Percentiles rank a stretch among this genome's conserved stretches.
Evolutionary conservation across 2,888 invertebrate genomes (phyloP).

Genomic region (Cancer borealis): DNA sequence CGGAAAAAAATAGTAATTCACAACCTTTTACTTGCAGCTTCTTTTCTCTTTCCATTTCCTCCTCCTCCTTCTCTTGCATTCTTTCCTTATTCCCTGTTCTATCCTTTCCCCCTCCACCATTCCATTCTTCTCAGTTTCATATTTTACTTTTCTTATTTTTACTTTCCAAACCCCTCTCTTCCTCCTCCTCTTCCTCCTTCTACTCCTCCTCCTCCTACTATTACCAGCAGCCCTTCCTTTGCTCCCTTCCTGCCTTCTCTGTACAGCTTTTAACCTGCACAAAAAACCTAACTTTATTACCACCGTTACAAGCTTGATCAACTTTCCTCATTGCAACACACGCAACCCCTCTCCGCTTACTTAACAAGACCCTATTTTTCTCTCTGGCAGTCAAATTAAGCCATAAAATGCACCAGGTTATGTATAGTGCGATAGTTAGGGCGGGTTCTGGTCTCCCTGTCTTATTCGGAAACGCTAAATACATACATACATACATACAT

Average conservation of each 20-base stretch:
- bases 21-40: not conserved
- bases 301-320: conserved; percentile 31
- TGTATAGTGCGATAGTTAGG: not conserved
- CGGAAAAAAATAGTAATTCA: conserved; percentile 1
- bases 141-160: not conserved
- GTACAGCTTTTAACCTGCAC: conserved; percentile 5
- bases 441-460: not conserved
- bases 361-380: not conserved
- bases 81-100: not conserved
- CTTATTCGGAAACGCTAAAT: not conserved
- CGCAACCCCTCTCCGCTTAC: conserved; percentile 28
- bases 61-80: not conserved
- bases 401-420: conserved; percentile 6
- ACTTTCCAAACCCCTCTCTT: not conserved
- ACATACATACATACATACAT: not conserved
- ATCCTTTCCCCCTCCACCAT: not conserved
- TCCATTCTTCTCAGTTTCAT: not conserved
- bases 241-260: not conserved
- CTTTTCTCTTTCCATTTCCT: not conserved
- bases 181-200: not conserved
- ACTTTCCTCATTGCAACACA: conserved; percentile 29
- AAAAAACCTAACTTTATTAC: conserved; percentile 22
- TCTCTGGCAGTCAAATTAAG: not conserved
- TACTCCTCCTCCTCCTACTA: not conserved
- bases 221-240: not conserved